Evolutionary conservation across 2,797 vertebrate genomes (phyloP).

Genomic region (Australoheros facetus): DNA sequence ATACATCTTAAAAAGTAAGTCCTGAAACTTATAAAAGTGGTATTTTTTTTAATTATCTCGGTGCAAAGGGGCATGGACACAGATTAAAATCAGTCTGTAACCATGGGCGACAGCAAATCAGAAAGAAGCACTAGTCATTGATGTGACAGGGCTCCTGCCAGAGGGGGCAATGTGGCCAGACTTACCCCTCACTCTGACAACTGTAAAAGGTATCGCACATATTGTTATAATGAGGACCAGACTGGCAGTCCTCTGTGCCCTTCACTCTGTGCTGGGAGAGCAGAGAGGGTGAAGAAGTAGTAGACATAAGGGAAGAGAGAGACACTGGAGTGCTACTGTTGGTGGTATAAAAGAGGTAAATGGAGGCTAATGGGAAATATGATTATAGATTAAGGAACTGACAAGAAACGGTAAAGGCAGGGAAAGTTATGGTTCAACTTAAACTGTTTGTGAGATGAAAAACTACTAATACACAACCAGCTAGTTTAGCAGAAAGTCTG

Average conservation of each 20-base stretch:
- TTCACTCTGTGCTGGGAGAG: slow-evolving; percentile 64
- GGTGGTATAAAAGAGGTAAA: slow-evolving; percentile 6
- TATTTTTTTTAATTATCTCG: slow-evolving; percentile 77
- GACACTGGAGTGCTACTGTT: background rate
- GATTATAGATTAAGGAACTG: slow-evolving; percentile 4
- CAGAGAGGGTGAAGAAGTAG: slow-evolving; percentile 1
- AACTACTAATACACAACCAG: background rate
- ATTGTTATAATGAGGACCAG: slow-evolving; percentile 86
- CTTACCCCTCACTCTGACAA: slow-evolving; percentile 83
- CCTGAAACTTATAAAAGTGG: slow-evolving; percentile 47
- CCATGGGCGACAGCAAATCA: slow-evolving; percentile 78
- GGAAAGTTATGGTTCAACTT: background rate
- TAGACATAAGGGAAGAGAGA: background rate
- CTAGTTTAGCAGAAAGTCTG: background rate
- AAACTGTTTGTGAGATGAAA: background rate
- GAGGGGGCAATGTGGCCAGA: slow-evolving; percentile 74
- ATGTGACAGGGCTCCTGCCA: slow-evolving; percentile 80
- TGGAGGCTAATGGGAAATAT: slow-evolving; percentile 6
- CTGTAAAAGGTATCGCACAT: slow-evolving; percentile 85
- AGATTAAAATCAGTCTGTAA: slow-evolving; percentile 75
- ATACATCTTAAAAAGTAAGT: slow-evolving; percentile 16
- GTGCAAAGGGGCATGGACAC: slow-evolving; percentile 47
- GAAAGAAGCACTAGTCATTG: slow-evolving; percentile 72
- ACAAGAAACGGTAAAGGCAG: background rate
- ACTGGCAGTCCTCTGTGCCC: slow-evolving; percentile 74